Percentiles rank a stretch among this genome's conserved stretches.
Conservation (phyloP, 37 sponge, comb jelly and placozoan species). For the Amphimedon queenslandica region DNA sequence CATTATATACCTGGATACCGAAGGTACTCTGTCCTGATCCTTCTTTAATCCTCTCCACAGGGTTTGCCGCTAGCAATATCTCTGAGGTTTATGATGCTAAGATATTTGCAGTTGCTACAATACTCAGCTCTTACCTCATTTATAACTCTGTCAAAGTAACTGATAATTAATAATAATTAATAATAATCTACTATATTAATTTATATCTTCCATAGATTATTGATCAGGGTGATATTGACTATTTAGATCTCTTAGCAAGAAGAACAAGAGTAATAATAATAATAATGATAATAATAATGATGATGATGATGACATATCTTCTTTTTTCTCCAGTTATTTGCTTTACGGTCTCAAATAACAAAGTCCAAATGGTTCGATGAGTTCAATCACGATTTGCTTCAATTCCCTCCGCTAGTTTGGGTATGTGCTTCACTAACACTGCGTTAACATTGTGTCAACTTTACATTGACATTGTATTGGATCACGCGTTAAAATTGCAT, state of each 20-base stretch:
- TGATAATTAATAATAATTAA: too few species aligned
- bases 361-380: slow-evolving; percentile 64
- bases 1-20: slow-evolving; percentile 86
- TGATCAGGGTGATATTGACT: slow-evolving; percentile 91
- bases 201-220: slow-evolving; percentile 66
- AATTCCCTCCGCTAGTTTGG: slow-evolving; percentile 88
- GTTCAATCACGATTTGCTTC: slow-evolving; percentile 89
- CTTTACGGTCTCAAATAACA: slow-evolving; percentile 80
- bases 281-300: not conserved
- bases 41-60: slow-evolving; percentile 23
- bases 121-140: slow-evolving; percentile 89
- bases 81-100: slow-evolving; percentile 94
- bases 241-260: slow-evolving; percentile 85
- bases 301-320: not conserved
- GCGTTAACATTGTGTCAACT: too few species aligned
- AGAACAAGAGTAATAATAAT: slow-evolving; percentile 63
- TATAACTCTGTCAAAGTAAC: slow-evolving; percentile 94
- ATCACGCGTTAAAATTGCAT: too few species aligned
- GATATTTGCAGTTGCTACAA: slow-evolving; percentile 84
- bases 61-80: slow-evolving; percentile 89
- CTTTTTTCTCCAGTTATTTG: slow-evolving; percentile 67
- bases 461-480: too few species aligned
- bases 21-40: slow-evolving; percentile 42
- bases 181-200: too few species aligned
- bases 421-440: slow-evolving; percentile 31